Conservation (phyloP, 2,113 vertebrate species). For the Thamnaconus septentrionalis region DNA sequence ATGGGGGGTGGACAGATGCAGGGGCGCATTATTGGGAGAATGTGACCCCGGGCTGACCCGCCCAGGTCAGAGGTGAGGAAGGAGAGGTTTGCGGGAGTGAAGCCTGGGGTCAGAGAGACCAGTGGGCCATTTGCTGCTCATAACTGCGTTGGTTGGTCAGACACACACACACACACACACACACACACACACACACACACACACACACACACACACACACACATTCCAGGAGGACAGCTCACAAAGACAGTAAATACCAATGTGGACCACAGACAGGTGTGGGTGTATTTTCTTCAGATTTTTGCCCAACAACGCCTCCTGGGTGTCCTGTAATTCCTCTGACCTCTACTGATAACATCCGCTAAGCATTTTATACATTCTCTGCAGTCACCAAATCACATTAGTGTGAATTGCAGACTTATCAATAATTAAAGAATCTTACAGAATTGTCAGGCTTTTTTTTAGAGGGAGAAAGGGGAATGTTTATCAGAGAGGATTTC, state of each 20-base stretch:
- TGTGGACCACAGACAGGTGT: background rate
- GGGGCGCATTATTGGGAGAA: slow-evolving; percentile 29
- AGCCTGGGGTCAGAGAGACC: slow-evolving; percentile 5
- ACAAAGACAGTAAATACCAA: slow-evolving; percentile 4
- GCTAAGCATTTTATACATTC: no score
- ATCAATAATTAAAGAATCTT: no score
- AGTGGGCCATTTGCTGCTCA: slow-evolving; percentile 4
- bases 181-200: background rate
- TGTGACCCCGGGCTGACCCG: slow-evolving; percentile 36
- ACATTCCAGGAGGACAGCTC: background rate
- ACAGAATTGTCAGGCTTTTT: no score
- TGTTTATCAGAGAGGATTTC: no score
- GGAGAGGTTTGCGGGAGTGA: background rate
- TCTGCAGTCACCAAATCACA: no score
- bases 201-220: background rate
- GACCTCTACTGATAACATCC: no score
- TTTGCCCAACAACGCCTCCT: no score
- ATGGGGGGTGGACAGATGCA: slow-evolving; percentile 2
- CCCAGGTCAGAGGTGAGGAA: slow-evolving; percentile 18
- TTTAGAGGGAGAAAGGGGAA: no score
- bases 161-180: no score
- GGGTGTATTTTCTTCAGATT: background rate
- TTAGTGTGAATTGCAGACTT: no score
- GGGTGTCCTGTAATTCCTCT: no score
- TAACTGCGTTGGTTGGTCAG: background rate